Base-by-base conservation (phyloP, 2,888 invertebrate species). In the Alsophila aescularia region DNA sequence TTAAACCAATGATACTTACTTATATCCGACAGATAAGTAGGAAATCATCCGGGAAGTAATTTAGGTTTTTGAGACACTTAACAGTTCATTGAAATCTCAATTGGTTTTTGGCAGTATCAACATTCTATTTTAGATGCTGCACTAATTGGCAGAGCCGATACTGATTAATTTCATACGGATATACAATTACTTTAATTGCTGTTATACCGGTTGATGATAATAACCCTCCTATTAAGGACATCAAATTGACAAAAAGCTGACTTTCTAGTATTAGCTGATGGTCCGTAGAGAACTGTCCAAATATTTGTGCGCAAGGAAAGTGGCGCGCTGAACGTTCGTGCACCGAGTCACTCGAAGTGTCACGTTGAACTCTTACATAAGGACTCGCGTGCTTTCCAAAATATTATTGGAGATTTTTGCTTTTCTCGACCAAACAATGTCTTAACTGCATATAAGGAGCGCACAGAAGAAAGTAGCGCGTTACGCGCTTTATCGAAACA, bases 341-440 rank as follows among this genome's bases (percentile, higher is more conserved):
- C 76, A 76, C 73, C 73, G 75, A 73, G 75, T 77, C 69, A 66
- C 74, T 63, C 74, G 60, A 91, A 90, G 90, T 91, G 83, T 90
- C 89, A 91, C 90, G 80, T 83, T 90, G 90, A 91, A 90, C 90
- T 90, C 84, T 91, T 91, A 90, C 90, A 86, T 91, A 91, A 91
- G 87, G 84, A 85, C 79, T 81, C 74, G 72, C 60, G 81, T 87
- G 89, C 90, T 91, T 91, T 91, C 90, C 81, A 91, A 90, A 90
- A 88, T 87, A 83, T 86, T 79, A 84, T 84, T 81, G 81, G 73
- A 73, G 68, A 80, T 83, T 85, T 53, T 85, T 79, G 73, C 77
- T 82, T 83, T 83, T 83, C 72, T 78, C 73, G 67, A 70, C 70
- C 70, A 64, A 77, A 84, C 84, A 83, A 85, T 83, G 71, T 70